phyloP scores from a whole-genome alignment of 2,888 invertebrate genomes.

The Yponomeuta cagnagella region DNA sequence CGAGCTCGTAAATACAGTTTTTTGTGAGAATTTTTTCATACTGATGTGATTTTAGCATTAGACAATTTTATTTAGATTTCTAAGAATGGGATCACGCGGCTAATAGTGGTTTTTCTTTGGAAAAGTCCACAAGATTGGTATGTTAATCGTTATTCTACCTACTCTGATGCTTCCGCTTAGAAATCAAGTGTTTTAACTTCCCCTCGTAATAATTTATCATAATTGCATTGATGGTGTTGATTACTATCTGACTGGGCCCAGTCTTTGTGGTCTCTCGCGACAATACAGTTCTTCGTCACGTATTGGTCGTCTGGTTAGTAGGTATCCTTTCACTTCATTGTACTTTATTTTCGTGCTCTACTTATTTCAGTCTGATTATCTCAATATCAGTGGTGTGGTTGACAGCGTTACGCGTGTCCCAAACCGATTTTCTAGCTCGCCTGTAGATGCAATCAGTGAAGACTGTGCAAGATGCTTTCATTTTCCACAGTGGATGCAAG shows the following conservation, averaged over 20 bases:
- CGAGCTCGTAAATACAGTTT: conserved; percentile 45
- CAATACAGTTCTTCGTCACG: conserved; percentile 18
- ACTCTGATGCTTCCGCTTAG: conserved; percentile 15
- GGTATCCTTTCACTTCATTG: conserved; percentile 70
- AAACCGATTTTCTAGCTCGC: background rate
- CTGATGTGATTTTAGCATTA: conserved; percentile 38
- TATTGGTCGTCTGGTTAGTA: conserved; percentile 28
- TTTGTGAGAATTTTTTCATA: conserved; percentile 38
- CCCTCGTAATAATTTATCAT: conserved; percentile 28
- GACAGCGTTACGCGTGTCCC: conserved; percentile 16
- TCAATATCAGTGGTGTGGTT: conserved; percentile 31
- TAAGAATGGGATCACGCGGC: conserved; percentile 55
- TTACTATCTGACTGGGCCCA: background rate
- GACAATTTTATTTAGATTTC: conserved; percentile 23
- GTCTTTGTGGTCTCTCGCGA: background rate
- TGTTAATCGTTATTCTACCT: conserved; percentile 27
- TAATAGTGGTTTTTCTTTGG: conserved; percentile 41
- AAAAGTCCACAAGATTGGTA: conserved; percentile 51
- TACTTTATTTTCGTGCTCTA: conserved; percentile 70
- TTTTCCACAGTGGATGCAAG: background rate
- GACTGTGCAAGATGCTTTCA: background rate
- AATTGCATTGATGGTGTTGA: background rate
- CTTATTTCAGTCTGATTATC: conserved; percentile 46
- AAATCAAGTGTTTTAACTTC: conserved; percentile 27
- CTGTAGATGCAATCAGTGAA: background rate